Conservation (phyloP, 2,113 vertebrate species). For the Calyptommatus sinebrachiatus region DNA sequence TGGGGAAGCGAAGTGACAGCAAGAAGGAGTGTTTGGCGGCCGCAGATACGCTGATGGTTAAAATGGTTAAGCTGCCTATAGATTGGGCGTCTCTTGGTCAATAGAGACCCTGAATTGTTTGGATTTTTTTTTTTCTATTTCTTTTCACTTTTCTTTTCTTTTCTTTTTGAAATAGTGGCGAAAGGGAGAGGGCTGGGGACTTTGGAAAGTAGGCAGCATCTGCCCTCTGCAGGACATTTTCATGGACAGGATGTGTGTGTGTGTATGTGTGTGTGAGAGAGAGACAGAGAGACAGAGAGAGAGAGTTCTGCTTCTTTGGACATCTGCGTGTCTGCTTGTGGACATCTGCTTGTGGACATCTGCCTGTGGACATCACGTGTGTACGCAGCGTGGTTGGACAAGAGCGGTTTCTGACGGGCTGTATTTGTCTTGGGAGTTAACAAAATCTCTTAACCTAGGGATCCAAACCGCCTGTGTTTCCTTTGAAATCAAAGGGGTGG, state of each 20-base stretch:
- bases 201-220: slow-evolving; percentile 67
- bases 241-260: slow-evolving; percentile 45
- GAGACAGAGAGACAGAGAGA: no score
- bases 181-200: neutral
- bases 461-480: neutral
- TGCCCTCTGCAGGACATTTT: slow-evolving; percentile 82
- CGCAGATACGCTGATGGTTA: slow-evolving; percentile 78
- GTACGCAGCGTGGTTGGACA: neutral
- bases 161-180: no score
- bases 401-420: neutral
- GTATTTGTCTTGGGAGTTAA: neutral
- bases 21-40: slow-evolving; percentile 81
- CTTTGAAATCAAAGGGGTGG: neutral
- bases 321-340: neutral
- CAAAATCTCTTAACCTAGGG: neutral
- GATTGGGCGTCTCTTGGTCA: slow-evolving; percentile 74
- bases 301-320: slow-evolving; percentile 39
- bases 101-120: slow-evolving; percentile 62
- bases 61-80: slow-evolving; percentile 74
- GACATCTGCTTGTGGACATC: slow-evolving; percentile 33
- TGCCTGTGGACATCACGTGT: slow-evolving; percentile 31
- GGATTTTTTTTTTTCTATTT: slow-evolving; percentile 7
- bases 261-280: no score
- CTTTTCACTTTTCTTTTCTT: neutral
- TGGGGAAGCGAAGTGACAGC: slow-evolving; percentile 75